Base-by-base conservation (phyloP, 2,888 invertebrate genomes). In the Parnassius glacialis region DNA sequence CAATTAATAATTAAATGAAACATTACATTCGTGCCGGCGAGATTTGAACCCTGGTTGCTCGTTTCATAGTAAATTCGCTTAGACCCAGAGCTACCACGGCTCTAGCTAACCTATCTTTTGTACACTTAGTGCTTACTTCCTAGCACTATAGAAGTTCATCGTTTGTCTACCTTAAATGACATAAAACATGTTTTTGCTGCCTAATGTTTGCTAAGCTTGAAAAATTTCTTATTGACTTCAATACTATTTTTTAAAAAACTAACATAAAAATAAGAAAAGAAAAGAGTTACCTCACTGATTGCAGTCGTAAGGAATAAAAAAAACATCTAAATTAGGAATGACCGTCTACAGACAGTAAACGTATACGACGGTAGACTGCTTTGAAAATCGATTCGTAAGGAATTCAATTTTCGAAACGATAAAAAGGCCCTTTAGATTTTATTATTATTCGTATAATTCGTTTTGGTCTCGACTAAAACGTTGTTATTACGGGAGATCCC, bases 401-500 rank as follows among this genome's bases (percentile, higher is more conserved):
- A 65, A 69, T 66, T 67, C 57, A 63, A 63, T 63, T 16, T 59
- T 42, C 42, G 43, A 59, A 59, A 59, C 56, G 59, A 70, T 61
- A 69, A 69, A 76, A 70, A 69, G 66, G 66, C 64, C 68, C 72
- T 74, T 74, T 72, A 78, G n/a, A 55, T 47, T 59, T 63, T 63
- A 61, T 61, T 61, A 59, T 56, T 52, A 78, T 75, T 68, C 71
- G 64, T 70, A 63, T 75, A 79, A 80, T 76, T 76, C 72, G 77
- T 81, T 81, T 80, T 62, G 74, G 75, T 73, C 16, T 5, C 9
- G 64, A 73, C 68, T 59, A 67, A 67, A 71, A 70, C 73, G 75
- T 76, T 78, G 77, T 84, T 81, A 85, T 84, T 85, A 84, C 58
- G 65, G 55, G 68, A 72, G 74, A 76, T 76, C 70, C 73, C 67